These are phyloP conservation scores for Ischnus inquisitorius DNA, from an alignment of 2,888 invertebrate species.

Conservation along the genomic window DNA sequence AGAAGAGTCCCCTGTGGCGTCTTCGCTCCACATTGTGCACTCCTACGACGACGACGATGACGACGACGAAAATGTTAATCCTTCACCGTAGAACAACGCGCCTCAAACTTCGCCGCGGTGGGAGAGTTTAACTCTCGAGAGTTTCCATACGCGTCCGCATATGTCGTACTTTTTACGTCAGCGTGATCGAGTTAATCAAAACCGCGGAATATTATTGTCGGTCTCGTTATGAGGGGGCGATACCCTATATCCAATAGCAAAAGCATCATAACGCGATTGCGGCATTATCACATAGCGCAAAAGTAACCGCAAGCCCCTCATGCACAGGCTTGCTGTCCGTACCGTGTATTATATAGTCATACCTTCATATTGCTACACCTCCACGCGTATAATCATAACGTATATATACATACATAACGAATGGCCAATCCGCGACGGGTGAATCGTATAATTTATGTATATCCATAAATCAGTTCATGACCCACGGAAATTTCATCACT, in stretches of 20 bases:
- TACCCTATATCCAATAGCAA: background rate
- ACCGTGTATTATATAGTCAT: background rate
- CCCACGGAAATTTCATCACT: slow-evolving; percentile 39
- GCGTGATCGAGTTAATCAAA: slow-evolving; percentile 59
- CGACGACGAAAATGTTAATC: slow-evolving; percentile 26
- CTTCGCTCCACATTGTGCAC: slow-evolving; percentile 7
- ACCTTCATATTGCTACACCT: background rate
- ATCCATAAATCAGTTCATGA: slow-evolving; percentile 53
- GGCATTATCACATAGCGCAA: slow-evolving; percentile 25
- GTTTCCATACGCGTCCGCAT: background rate
- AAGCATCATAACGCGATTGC: slow-evolving; percentile 27
- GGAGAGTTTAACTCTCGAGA: slow-evolving; percentile 20
- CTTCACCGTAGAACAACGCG: slow-evolving; percentile 25
- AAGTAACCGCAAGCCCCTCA: slow-evolving; percentile 17
- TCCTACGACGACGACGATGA: background rate
- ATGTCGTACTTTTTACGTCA: slow-evolving; percentile 12
- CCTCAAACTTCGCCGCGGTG: slow-evolving; percentile 22
- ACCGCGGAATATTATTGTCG: slow-evolving; percentile 53
- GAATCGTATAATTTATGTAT: slow-evolving; percentile 49
- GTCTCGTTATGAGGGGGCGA: slow-evolving; percentile 17
- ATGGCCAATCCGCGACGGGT: slow-evolving; percentile 40
- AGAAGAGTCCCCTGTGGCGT: slow-evolving; percentile 22
- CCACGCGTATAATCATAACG: slow-evolving; percentile 12
- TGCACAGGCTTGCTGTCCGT: background rate
- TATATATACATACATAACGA: slow-evolving; percentile 47